These are phyloP conservation scores for Rhynchonycteris naso DNA, from an alignment of 2,797 vertebrate species.

Conservation along the genomic window DNA sequence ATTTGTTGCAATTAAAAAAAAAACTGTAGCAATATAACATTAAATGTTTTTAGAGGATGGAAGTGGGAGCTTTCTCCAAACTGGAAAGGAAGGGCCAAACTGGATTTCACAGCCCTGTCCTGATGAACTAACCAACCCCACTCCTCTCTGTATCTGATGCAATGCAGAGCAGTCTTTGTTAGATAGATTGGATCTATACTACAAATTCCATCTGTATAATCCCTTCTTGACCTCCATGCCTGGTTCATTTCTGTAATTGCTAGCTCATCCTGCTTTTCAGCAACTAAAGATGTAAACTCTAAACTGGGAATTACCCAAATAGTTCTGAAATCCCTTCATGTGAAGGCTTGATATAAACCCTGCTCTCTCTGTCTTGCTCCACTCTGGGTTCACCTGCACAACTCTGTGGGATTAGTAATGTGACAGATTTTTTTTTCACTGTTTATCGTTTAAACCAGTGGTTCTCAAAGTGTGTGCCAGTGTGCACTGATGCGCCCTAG, in stretches of 20 bases:
- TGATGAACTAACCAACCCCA: not conserved
- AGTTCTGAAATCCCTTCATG: conserved; percentile 29
- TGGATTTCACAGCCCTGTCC: fast-evolving
- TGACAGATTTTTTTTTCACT: not conserved
- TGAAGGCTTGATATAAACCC: not conserved
- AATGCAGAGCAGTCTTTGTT: not conserved
- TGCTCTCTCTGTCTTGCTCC: not conserved
- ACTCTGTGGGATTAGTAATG: not conserved
- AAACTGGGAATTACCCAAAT: conserved; percentile 50
- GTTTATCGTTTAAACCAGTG: conserved; percentile 15
- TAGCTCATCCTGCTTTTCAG: not conserved
- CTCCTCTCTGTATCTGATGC: not conserved
- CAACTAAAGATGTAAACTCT: conserved; percentile 31
- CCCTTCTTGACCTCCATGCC: not conserved
- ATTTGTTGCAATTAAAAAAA: not conserved
- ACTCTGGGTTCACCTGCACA: not conserved
- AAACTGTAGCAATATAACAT: not conserved
- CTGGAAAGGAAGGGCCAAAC: fast-evolving
- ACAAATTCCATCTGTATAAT: not conserved
- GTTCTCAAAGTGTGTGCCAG: too few species aligned
- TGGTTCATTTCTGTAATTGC: not conserved
- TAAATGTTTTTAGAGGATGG: not conserved
- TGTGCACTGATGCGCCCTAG: too few species aligned
- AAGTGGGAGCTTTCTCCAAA: fast-evolving
- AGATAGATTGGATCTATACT: not conserved